Conservation (phyloP, 2,797 vertebrate genomes). For the Myotis pilosus region DNA sequence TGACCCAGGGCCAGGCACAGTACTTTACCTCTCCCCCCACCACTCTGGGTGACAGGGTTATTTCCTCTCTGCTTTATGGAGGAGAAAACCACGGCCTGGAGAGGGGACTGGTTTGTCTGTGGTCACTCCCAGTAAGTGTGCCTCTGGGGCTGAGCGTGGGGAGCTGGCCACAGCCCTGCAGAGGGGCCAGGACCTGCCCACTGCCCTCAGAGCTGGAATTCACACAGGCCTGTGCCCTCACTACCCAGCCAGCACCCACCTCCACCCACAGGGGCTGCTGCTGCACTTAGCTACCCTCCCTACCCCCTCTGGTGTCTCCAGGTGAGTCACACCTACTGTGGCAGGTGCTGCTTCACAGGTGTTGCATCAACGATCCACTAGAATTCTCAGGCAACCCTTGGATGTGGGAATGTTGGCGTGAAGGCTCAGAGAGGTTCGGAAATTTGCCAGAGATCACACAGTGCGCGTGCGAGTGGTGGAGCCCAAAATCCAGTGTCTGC, state of each 20-base stretch:
- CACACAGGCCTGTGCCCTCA: not conserved
- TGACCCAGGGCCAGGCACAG: not conserved
- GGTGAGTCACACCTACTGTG: not conserved
- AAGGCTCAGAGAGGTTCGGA: not conserved
- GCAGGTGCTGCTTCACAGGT: not conserved
- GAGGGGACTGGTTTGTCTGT: not conserved
- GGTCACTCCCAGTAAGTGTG: not conserved
- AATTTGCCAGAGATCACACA: not conserved
- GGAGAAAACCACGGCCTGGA: not conserved
- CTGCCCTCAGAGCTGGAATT: not conserved
- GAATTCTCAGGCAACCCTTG: not conserved
- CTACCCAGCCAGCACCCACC: not conserved
- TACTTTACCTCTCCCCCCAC: not conserved
- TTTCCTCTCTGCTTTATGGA: not conserved
- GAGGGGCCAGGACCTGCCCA: not conserved
- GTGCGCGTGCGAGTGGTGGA: not conserved
- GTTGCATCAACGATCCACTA: not conserved
- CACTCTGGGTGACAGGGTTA: fast-evolving
- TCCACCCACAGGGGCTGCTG: not conserved
- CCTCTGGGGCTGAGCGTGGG: not conserved
- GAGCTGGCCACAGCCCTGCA: not conserved
- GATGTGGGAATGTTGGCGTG: fast-evolving
- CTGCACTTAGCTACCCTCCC: not conserved
- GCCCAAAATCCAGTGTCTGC: not conserved
- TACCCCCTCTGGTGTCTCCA: not conserved